Base-by-base conservation (phyloP, 2,113 vertebrate genomes). In the Brienomyrus brachyistius region DNA sequence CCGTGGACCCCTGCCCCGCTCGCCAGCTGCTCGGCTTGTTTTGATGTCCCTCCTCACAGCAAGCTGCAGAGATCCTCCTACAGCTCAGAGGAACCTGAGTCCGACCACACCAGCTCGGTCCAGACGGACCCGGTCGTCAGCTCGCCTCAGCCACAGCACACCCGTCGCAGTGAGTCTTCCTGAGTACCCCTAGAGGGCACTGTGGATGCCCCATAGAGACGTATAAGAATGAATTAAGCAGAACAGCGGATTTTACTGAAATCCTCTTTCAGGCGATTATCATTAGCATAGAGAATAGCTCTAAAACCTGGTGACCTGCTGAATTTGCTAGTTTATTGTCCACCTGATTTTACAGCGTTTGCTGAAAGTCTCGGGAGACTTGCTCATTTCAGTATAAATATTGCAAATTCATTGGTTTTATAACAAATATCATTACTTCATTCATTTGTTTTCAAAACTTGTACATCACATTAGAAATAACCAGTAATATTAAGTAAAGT, bases 31-130 rank as follows among this genome's bases (percentile, higher is more conserved):
- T 96, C 95, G 95, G 96, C 94, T 92, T 96, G 95, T 96, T 94
- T 96, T 91, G 94, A 94, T 96, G 94, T 95, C 91, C 87, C 74
- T 93, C 94, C 95, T 95, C 93, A 95, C 96, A 99, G 98, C 92
- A 98, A 96, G 92, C 95, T 94, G 0, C 96, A 95, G 90, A 94
- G 94, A 93, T 92, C 94, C 62, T 95, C 96, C 62, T 43, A 95
- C 90, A 95, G 92, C 86, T 90, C 91, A 0, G 93, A 95, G 45
- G 96, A 96, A 92, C 96, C 97, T 1, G 97, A 96, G 91, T 96
- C 95, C 0, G 93, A 93, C 31, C 94, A 93, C 77, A 93, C 92
- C 27, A 96, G 96, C 91, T 94, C 96, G 0, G 91, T 96, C 92
- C 92, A 95, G 87, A 93, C 93, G 0, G 96, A 97, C 4, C 94